Percentiles rank a stretch among this genome's conserved stretches.
phyloP scores from a whole-genome alignment of 2,888 invertebrate species.

The Graphium colonna region DNA sequence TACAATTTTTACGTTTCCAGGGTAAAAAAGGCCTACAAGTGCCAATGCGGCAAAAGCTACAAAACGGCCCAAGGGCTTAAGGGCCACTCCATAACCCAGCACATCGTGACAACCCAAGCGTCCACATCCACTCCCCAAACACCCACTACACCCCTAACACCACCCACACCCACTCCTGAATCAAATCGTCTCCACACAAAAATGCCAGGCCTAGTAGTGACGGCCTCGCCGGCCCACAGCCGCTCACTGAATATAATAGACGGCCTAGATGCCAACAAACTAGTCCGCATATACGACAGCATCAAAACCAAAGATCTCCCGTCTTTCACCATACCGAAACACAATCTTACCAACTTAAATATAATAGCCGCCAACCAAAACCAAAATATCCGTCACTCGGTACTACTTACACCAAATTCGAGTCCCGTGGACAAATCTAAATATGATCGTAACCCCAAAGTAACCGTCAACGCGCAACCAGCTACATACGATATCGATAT shows the following conservation, averaged over 20 bases:
- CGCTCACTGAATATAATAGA: slow-evolving; percentile 46
- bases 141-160: slow-evolving; percentile 25
- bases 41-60: slow-evolving; percentile 92
- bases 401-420: slow-evolving; percentile 70
- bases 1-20: slow-evolving; percentile 62
- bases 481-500: slow-evolving; percentile 36
- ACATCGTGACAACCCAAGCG: slow-evolving; percentile 40
- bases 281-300: slow-evolving; percentile 68
- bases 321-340: slow-evolving; percentile 65
- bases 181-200: slow-evolving; percentile 32
- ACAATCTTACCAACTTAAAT: slow-evolving; percentile 51
- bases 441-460: slow-evolving; percentile 53
- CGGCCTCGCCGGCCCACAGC: slow-evolving; percentile 56
- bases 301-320: slow-evolving; percentile 60
- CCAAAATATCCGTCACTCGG: slow-evolving; percentile 41
- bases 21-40: slow-evolving; percentile 89
- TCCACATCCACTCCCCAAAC: slow-evolving; percentile 29
- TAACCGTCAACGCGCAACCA: slow-evolving; percentile 44
- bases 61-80: slow-evolving; percentile 89
- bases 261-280: slow-evolving; percentile 53
- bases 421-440: slow-evolving; percentile 52
- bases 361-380: slow-evolving; percentile 43
- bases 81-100: slow-evolving; percentile 80
- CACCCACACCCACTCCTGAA: slow-evolving; percentile 18
- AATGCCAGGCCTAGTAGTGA: slow-evolving; percentile 61